Evolutionary conservation across 37 sponge, comb jelly and placozoan species (phyloP).

Genomic region (Tethya wilhelma): DNA sequence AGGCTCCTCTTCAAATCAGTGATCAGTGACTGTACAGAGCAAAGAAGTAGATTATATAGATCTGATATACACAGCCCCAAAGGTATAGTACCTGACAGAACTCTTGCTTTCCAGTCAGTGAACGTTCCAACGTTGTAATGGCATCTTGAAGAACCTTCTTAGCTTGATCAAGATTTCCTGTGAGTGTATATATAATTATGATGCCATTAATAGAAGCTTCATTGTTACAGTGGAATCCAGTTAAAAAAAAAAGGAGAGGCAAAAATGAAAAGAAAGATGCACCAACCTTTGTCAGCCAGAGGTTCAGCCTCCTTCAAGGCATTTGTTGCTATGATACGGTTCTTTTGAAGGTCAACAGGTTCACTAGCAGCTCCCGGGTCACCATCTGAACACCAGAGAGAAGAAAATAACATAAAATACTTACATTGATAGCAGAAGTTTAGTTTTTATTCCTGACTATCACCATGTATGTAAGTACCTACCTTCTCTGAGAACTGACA

Average conservation of each 20-base stretch:
- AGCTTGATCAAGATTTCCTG: slow-evolving; percentile 45
- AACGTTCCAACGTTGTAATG: slow-evolving; percentile 14
- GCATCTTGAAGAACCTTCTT: slow-evolving; percentile 21
- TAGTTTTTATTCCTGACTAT: not conserved
- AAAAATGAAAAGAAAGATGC: not conserved
- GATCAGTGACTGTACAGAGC: slow-evolving; percentile 31
- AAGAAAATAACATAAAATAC: not conserved
- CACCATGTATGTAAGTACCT: not conserved
- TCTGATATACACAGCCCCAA: not conserved
- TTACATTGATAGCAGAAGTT: not conserved
- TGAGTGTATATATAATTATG: not conserved
- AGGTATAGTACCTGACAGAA: slow-evolving; percentile 29
- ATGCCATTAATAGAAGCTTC: not conserved
- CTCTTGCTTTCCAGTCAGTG: slow-evolving; percentile 2
- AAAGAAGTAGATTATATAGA: not conserved
- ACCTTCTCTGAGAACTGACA: slow-evolving; percentile 58
- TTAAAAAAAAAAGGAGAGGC: not conserved
- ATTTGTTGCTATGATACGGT: slow-evolving; percentile 60
- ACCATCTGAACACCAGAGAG: slow-evolving; percentile 28
- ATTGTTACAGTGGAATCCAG: not conserved
- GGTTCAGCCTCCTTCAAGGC: slow-evolving; percentile 74
- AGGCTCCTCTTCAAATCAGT: slow-evolving; percentile 57
- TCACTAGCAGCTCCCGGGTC: slow-evolving; percentile 36
- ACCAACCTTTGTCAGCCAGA: slow-evolving; percentile 59
- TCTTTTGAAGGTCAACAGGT: slow-evolving; percentile 73